Percentiles rank a stretch among this genome's conserved stretches.
These are phyloP conservation scores for Elephantulus edwardii DNA, from an alignment of 2,113 vertebrate species.

Conservation along the genomic window DNA sequence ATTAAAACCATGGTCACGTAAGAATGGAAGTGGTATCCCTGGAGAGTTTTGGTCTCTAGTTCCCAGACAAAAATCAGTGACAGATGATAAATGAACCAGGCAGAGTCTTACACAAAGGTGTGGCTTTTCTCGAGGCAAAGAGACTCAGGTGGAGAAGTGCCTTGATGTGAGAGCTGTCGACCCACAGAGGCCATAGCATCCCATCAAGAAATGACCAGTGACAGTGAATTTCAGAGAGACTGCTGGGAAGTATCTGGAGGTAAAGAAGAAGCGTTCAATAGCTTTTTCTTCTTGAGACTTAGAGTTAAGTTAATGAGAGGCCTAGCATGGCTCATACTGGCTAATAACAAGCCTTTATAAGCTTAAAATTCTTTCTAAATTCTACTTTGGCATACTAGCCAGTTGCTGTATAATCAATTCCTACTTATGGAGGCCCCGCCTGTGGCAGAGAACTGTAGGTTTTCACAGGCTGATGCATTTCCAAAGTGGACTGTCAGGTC, in stretches of 20 bases:
- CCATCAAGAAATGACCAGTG: constrained; percentile 28
- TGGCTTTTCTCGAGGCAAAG: background rate
- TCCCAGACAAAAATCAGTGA: constrained; percentile 60
- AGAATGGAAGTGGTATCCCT: constrained; percentile 56
- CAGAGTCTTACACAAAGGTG: constrained; percentile 56
- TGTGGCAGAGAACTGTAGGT: background rate
- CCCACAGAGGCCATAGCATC: background rate
- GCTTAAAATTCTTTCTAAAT: constrained; percentile 15
- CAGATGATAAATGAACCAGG: constrained; percentile 52
- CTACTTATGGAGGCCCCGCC: background rate
- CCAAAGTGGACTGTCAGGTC: background rate
- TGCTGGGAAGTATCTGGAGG: background rate
- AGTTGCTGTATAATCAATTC: background rate
- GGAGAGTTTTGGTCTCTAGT: constrained; percentile 42
- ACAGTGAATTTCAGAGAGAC: background rate
- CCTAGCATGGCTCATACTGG: background rate
- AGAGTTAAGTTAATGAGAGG: constrained; percentile 30
- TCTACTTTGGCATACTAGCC: constrained; percentile 15
- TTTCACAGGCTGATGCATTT: background rate
- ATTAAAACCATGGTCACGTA: constrained; percentile 67
- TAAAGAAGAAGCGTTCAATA: background rate
- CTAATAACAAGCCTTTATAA: background rate
- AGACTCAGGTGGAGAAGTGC: background rate
- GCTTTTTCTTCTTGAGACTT: background rate
- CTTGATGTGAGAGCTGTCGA: background rate